A percentile compares a stretch with the other conserved stretches of the same genome.
Evolutionary conservation across 2,797 vertebrate species (phyloP).

Genomic region (Pseudomugil tenellus): DNA sequence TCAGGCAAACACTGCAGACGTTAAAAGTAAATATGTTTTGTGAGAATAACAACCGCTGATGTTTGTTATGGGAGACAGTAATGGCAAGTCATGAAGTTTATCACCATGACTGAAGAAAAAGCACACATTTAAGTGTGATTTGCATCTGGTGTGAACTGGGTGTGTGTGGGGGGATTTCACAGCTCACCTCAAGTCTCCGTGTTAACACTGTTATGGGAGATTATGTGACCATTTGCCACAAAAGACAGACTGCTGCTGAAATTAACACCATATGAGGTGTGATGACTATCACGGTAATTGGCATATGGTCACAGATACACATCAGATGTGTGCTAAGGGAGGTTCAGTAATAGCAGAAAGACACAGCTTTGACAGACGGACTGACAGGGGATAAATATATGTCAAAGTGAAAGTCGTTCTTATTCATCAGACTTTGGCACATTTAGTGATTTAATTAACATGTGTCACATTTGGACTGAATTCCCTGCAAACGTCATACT

Average conservation of each 20-base stretch:
- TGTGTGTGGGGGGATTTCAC: slow-evolving; percentile 20
- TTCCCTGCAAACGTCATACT: slow-evolving; percentile 5
- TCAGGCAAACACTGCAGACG: slow-evolving; percentile 50
- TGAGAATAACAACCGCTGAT: slow-evolving; percentile 50
- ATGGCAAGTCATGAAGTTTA: slow-evolving; percentile 65
- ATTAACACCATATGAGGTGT: slow-evolving; percentile 41
- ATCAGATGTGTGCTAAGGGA: slow-evolving; percentile 18
- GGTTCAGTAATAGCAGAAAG: neutral
- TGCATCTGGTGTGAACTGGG: slow-evolving; percentile 56
- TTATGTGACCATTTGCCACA: slow-evolving; percentile 77
- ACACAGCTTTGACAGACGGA: slow-evolving; percentile 2
- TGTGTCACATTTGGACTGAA: slow-evolving; percentile 22
- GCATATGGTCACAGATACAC: slow-evolving; percentile 55
- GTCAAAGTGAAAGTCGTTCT: slow-evolving; percentile 19
- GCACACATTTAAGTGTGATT: slow-evolving; percentile 54
- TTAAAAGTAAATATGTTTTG: slow-evolving; percentile 59
- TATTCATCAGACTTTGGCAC: slow-evolving; percentile 11
- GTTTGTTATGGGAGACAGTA: slow-evolving; percentile 63
- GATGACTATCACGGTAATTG: slow-evolving; percentile 37
- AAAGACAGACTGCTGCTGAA: slow-evolving; percentile 57
- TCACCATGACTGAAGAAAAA: slow-evolving; percentile 56
- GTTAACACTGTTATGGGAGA: slow-evolving; percentile 57
- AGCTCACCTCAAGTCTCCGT: slow-evolving; percentile 38
- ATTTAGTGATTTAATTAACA: slow-evolving; percentile 17
- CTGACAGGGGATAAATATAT: slow-evolving; percentile 2